Conservation (phyloP, 2,888 invertebrate genomes). For the Apocheima hispidaria region DNA sequence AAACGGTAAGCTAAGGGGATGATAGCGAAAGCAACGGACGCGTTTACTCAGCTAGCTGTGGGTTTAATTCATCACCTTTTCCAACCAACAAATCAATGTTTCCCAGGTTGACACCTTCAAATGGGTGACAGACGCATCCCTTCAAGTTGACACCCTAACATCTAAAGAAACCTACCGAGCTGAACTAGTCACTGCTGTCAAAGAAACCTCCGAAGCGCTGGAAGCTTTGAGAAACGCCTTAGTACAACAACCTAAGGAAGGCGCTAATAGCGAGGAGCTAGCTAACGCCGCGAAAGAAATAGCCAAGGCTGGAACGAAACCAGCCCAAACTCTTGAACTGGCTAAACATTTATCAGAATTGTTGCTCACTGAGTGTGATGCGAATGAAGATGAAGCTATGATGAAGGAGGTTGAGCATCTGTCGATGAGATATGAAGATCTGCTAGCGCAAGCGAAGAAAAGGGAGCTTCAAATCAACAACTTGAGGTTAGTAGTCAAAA, state of each 20-base stretch:
- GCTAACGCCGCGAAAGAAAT: constrained; percentile 89
- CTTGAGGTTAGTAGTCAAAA: constrained; percentile 87
- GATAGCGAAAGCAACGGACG: background rate
- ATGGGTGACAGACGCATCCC: constrained; percentile 91
- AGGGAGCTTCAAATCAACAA: constrained; percentile 92
- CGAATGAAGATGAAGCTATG: constrained; percentile 88
- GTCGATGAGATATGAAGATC: constrained; percentile 88
- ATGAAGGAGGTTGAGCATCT: constrained; percentile 88
- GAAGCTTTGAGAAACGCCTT: constrained; percentile 88
- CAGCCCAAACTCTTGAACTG: constrained; percentile 93
- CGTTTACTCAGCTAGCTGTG: background rate
- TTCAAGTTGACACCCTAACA: constrained; percentile 94
- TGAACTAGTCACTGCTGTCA: constrained; percentile 90
- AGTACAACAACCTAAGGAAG: constrained; percentile 67
- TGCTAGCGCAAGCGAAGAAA: constrained; percentile 90
- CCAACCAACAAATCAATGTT: background rate
- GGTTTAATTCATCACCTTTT: no score
- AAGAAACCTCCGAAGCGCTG: constrained; percentile 89
- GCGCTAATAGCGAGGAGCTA: constrained; percentile 86
- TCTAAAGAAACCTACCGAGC: constrained; percentile 93
- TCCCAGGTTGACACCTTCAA: constrained; percentile 90
- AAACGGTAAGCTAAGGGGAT: no score
- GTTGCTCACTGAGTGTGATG: constrained; percentile 90
- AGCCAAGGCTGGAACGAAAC: constrained; percentile 91
- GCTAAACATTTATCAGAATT: constrained; percentile 92